These are phyloP conservation scores for Tetranychus truncatus DNA, from an alignment of 2,888 invertebrate genomes.

Conservation along the genomic window DNA sequence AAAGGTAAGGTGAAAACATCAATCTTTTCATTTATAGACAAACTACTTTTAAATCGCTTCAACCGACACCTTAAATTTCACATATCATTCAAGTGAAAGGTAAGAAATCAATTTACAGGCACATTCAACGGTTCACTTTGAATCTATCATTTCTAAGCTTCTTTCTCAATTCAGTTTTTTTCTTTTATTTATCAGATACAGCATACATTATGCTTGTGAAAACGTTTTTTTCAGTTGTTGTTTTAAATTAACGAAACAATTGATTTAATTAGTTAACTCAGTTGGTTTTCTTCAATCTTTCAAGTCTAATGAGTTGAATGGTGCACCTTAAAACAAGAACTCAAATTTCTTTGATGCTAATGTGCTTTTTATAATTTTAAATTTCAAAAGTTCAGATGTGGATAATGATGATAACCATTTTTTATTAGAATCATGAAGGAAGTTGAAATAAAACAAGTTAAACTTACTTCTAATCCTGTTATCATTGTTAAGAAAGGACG, in stretches of 20 bases:
- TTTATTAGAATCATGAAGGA: background rate
- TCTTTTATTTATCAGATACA: background rate
- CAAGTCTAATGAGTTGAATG: background rate
- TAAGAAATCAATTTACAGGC: background rate
- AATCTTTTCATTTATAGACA: background rate
- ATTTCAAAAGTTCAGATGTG: background rate
- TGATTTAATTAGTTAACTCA: background rate
- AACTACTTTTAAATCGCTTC: background rate
- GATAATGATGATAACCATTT: background rate
- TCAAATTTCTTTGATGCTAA: background rate
- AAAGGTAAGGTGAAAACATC: background rate
- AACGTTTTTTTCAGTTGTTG: too few species aligned
- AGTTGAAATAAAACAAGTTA: background rate
- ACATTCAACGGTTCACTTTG: background rate
- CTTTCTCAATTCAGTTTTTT: background rate
- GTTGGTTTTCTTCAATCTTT: background rate
- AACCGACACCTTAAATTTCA: background rate
- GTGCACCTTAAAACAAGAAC: background rate
- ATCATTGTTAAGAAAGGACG: constrained; percentile 64
- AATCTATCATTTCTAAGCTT: background rate
- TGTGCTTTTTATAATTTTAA: background rate
- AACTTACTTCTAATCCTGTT: constrained; percentile 56
- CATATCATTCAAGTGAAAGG: background rate
- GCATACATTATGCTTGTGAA: too few species aligned
- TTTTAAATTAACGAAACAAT: background rate